Conservation (phyloP, 2,888 invertebrate species). For the Tanytarsus gracilentus region DNA sequence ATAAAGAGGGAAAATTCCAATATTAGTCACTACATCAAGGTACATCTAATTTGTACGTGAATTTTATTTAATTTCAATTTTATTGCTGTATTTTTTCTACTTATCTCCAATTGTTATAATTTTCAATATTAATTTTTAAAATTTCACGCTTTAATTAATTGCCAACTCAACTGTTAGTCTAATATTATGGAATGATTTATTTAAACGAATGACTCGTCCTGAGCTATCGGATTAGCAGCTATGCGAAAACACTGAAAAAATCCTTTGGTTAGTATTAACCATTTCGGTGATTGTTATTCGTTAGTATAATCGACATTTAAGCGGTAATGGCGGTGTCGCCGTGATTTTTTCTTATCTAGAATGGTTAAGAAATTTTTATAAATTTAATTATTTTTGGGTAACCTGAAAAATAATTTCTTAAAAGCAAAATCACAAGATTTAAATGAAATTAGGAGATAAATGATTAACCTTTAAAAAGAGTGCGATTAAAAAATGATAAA, state of each 20-base stretch:
- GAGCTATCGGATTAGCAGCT: not conserved
- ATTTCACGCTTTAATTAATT: not conserved
- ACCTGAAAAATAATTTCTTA: too few relatives aligned
- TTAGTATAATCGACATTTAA: slow-evolving; percentile 14
- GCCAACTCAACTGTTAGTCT: not conserved
- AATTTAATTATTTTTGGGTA: too few relatives aligned
- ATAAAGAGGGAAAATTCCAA: not conserved
- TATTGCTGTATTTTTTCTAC: too few relatives aligned
- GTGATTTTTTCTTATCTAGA: too few relatives aligned
- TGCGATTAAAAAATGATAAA: too few relatives aligned
- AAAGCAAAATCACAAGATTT: too few relatives aligned
- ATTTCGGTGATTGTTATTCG: slow-evolving; percentile 16
- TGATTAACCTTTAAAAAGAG: too few relatives aligned
- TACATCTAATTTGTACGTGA: too few relatives aligned
- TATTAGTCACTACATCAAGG: slow-evolving; percentile 12
- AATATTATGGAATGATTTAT: not conserved
- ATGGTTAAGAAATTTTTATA: too few relatives aligned
- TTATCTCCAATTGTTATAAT: not conserved
- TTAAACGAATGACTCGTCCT: not conserved
- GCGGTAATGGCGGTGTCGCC: not conserved
- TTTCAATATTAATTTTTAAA: not conserved
- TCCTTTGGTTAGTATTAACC: slow-evolving; percentile 18
- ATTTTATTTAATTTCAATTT: too few relatives aligned
- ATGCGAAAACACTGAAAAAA: slow-evolving; percentile 20
- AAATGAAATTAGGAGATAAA: too few relatives aligned